Percentiles rank a stretch among this genome's conserved stretches.
Conservation (phyloP, 2,797 vertebrate species). For the Smutsia gigantea region DNA sequence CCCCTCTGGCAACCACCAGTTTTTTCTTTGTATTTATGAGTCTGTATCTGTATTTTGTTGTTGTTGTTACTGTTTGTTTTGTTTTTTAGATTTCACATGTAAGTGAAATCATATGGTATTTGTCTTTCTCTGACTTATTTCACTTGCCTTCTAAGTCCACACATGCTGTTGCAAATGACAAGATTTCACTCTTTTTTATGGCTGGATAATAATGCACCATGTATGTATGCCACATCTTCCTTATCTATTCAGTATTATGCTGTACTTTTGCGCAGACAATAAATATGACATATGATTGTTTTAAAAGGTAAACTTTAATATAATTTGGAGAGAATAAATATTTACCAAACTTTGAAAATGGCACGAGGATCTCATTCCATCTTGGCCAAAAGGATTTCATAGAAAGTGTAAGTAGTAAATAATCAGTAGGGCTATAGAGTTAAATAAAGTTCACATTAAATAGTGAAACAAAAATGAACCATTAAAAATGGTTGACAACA, state of each 20-base stretch:
- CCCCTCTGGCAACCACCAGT: too few relatives aligned
- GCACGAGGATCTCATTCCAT: background rate
- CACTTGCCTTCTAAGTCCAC: too few relatives aligned
- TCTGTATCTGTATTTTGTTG: too few relatives aligned
- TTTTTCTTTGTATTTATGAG: too few relatives aligned
- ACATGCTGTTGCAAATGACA: too few relatives aligned
- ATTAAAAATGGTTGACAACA: background rate
- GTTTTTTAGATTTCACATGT: too few relatives aligned
- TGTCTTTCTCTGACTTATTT: too few relatives aligned
- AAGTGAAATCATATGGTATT: too few relatives aligned
- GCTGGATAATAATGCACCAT: too few relatives aligned
- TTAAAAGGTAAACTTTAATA: slow-evolving; percentile 29
- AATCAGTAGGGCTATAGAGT: background rate
- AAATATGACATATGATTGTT: background rate
- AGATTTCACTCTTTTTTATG: too few relatives aligned
- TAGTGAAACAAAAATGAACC: background rate
- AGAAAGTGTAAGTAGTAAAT: slow-evolving; percentile 12
- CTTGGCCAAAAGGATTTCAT: background rate
- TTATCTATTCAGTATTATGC: background rate
- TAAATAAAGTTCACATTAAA: background rate
- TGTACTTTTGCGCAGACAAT: background rate
- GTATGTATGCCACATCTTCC: too few relatives aligned
- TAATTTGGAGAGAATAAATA: slow-evolving; percentile 48
- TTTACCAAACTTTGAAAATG: slow-evolving; percentile 47
- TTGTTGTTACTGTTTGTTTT: too few relatives aligned